phyloP scores from a whole-genome alignment of 2,797 vertebrate genomes.

The Anniella stebbinsi region DNA sequence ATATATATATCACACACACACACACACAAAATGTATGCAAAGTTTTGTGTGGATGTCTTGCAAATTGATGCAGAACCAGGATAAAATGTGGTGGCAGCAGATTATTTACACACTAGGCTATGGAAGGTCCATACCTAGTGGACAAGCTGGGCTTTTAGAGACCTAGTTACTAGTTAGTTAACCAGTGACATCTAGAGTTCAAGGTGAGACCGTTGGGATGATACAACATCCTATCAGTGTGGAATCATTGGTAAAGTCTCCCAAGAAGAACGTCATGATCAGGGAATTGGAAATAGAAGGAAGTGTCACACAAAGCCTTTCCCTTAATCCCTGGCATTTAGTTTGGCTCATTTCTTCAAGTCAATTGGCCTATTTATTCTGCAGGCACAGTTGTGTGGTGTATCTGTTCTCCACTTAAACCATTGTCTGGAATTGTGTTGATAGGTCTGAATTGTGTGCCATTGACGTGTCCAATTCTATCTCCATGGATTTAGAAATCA shows the following conservation, averaged over 20 bases:
- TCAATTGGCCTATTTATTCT: neutral
- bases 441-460: neutral
- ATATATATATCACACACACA: no score
- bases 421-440: neutral
- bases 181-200: neutral
- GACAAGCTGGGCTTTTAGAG: no score
- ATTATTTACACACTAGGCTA: no score
- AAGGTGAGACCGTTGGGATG: neutral
- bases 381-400: neutral
- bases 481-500: neutral
- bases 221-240: neutral
- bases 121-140: no score
- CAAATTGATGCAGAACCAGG: no score
- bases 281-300: no score
- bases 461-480: neutral
- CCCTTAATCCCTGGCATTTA: no score
- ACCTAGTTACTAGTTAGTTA: neutral
- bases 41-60: no score
- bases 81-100: no score
- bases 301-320: no score
- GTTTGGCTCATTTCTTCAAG: no score
- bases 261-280: neutral
- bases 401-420: neutral
- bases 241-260: neutral
- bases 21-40: no score